A percentile compares a stretch with the other conserved stretches of the same genome.
phyloP scores from a whole-genome alignment of 2,113 vertebrate species.

The Periophthalmus modestus region DNA sequence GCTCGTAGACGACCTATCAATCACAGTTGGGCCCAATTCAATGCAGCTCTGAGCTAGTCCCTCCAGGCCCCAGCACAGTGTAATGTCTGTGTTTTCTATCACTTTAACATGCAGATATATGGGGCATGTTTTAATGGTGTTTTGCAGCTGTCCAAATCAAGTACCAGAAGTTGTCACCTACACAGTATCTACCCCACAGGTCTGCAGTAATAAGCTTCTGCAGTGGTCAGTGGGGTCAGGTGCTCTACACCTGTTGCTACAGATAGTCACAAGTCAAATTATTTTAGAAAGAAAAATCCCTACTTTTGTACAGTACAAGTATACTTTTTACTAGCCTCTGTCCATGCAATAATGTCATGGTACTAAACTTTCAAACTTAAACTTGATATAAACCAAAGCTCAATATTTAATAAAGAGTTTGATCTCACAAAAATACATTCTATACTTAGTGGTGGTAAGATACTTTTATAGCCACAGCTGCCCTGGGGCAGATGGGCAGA shows the following conservation, averaged over 20 bases:
- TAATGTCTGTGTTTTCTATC: constrained; percentile 1
- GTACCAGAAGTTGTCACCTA: constrained; percentile 5
- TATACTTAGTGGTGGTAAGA: too few relatives aligned
- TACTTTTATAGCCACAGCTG: too few relatives aligned
- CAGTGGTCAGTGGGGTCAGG: not conserved
- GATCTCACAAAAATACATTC: not conserved
- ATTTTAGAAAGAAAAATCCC: not conserved
- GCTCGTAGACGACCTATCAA: constrained; percentile 38
- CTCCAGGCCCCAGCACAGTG: constrained; percentile 1
- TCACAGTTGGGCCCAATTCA: constrained; percentile 24
- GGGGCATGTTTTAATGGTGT: constrained; percentile 3
- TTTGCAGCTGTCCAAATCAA: not conserved
- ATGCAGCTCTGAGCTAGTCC: constrained; percentile 35
- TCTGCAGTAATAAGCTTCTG: constrained; percentile 6
- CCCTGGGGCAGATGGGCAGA: too few relatives aligned
- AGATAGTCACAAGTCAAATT: not conserved
- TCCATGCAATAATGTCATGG: not conserved
- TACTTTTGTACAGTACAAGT: not conserved
- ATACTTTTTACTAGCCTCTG: not conserved
- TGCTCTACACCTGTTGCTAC: constrained; percentile 7
- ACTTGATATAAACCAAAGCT: not conserved
- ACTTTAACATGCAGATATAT: not conserved
- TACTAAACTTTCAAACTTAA: too few relatives aligned
- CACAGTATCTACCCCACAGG: not conserved
- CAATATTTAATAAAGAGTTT: not conserved